Percentiles rank a stretch among this genome's conserved stretches.
These are phyloP conservation scores for Archocentrus centrarchus DNA, from an alignment of 2,113 vertebrate genomes.

Conservation along the genomic window DNA sequence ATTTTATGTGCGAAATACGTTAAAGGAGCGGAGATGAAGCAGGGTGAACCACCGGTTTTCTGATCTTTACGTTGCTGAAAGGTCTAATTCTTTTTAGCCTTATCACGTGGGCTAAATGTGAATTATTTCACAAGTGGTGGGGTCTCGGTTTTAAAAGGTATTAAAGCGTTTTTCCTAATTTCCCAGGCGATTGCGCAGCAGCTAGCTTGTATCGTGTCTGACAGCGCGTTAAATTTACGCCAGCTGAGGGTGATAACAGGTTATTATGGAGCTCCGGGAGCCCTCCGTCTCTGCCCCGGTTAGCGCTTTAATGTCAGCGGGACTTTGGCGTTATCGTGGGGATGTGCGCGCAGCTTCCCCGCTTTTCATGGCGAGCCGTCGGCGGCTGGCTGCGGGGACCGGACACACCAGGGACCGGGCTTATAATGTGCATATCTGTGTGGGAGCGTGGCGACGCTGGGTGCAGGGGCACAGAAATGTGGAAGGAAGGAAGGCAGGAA, in stretches of 20 bases:
- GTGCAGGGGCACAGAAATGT: background rate
- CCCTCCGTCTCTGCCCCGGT: background rate
- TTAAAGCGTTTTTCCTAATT: background rate
- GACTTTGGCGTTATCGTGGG: background rate
- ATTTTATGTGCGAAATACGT: constrained; percentile 20
- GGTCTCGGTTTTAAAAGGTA: background rate
- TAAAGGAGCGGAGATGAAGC: constrained; percentile 39
- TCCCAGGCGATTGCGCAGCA: constrained; percentile 23
- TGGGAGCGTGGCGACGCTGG: background rate
- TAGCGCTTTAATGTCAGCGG: background rate
- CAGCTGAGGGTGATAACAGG: background rate
- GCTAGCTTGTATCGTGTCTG: constrained; percentile 41
- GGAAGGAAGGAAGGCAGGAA: background rate
- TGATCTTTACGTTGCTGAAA: background rate
- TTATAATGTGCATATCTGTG: background rate
- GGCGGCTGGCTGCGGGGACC: background rate
- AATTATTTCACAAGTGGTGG: background rate
- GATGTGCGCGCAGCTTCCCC: constrained; percentile 41
- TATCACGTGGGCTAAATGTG: background rate
- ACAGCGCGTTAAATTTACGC: constrained; percentile 4
- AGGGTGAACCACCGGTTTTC: constrained; percentile 13
- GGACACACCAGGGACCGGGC: constrained; percentile 7
- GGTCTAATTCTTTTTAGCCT: background rate
- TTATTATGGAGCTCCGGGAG: background rate
- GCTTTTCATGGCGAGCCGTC: constrained; percentile 41